These are phyloP conservation scores for Leptosomus discolor DNA, from an alignment of 2,113 vertebrate species.

Conservation along the genomic window DNA sequence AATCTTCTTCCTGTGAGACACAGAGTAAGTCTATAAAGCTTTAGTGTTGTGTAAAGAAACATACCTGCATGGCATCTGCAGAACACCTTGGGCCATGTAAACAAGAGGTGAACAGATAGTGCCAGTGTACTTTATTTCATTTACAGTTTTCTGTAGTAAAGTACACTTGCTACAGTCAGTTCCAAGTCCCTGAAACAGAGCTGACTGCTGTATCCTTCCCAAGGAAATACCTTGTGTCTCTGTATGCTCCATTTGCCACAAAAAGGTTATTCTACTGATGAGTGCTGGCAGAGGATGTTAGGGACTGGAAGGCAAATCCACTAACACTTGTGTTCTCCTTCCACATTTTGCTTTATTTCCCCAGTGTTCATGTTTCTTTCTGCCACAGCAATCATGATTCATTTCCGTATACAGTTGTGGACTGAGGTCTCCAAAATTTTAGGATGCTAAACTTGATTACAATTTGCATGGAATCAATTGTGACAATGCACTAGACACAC, in stretches of 20 bases:
- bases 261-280: neutral
- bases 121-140: neutral
- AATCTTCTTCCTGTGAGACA: conserved; percentile 86
- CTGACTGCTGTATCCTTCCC: neutral
- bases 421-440: neutral
- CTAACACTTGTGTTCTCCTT: neutral
- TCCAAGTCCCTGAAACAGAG: neutral
- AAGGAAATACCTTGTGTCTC: neutral
- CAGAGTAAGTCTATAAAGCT: neutral
- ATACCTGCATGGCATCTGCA: neutral
- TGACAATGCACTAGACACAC: neutral
- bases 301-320: neutral
- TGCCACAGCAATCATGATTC: neutral
- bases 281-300: neutral
- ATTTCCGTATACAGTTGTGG: neutral
- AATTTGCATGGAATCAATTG: neutral
- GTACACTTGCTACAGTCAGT: neutral
- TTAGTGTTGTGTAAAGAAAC: neutral
- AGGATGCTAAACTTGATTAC: neutral
- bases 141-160: neutral
- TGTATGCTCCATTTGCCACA: neutral
- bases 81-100: neutral
- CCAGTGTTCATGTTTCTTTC: neutral
- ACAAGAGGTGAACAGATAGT: neutral
- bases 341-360: neutral